These are phyloP conservation scores for Aporrectodea caliginosa DNA, from an alignment of 1,140 invertebrate species.

Conservation along the genomic window DNA sequence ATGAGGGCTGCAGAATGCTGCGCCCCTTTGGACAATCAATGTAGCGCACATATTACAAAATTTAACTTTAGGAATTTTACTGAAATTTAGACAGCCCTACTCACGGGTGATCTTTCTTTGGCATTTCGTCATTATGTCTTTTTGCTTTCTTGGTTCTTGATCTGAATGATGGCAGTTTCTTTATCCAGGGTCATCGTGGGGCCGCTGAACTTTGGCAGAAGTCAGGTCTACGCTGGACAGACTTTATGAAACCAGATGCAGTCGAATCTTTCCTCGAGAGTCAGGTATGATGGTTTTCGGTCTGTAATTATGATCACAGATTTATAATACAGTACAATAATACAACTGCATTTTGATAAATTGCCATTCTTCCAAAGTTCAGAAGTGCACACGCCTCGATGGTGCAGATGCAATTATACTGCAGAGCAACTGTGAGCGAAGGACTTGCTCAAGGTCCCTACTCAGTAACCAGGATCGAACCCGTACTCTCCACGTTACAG, in stretches of 20 bases:
- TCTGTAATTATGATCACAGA: too few relatives aligned
- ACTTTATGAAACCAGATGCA: background rate
- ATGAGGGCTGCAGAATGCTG: too few relatives aligned
- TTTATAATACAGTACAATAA: too few relatives aligned
- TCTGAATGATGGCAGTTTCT: background rate
- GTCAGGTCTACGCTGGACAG: constrained; percentile 8
- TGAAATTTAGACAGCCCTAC: background rate
- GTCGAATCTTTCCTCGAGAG: background rate
- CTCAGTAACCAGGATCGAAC: too few relatives aligned
- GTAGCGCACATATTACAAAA: background rate
- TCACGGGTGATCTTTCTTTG: background rate
- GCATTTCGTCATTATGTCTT: background rate
- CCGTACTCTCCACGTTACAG: too few relatives aligned
- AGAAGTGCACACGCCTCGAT: too few relatives aligned
- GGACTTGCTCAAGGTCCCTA: too few relatives aligned
- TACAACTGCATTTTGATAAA: too few relatives aligned
- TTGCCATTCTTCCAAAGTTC: too few relatives aligned
- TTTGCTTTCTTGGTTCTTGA: background rate
- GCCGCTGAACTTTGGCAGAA: constrained; percentile 15
- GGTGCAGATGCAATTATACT: too few relatives aligned
- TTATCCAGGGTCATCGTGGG: constrained; percentile 10
- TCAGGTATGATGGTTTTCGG: too few relatives aligned
- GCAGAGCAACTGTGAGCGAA: too few relatives aligned
- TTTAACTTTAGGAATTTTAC: background rate
- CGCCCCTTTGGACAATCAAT: background rate